Percentiles rank a stretch among this genome's conserved stretches.
Conservation (phyloP, 2,888 invertebrate species). For the Tetramorium bicarinatum region DNA sequence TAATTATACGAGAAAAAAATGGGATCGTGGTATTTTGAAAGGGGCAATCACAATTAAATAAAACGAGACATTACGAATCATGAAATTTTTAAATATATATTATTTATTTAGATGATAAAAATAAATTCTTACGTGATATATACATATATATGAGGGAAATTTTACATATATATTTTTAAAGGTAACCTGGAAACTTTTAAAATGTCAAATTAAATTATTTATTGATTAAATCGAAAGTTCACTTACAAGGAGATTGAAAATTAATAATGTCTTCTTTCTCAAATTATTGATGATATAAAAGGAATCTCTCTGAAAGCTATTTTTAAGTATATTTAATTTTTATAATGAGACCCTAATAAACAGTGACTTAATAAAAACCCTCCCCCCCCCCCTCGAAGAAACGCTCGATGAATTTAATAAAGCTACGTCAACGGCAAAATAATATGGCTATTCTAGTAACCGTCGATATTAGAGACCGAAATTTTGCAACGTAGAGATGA, state of each 20-base stretch:
- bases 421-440: slow-evolving; percentile 18
- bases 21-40: background rate
- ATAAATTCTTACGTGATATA: background rate
- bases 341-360: slow-evolving; percentile 34
- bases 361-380: slow-evolving; percentile 34
- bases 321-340: slow-evolving; percentile 38
- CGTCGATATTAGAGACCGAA: slow-evolving; percentile 34
- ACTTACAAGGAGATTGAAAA: background rate
- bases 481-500: slow-evolving; percentile 26
- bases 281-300: slow-evolving; percentile 7
- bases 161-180: background rate
- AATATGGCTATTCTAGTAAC: slow-evolving; percentile 22
- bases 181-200: too few relatives aligned
- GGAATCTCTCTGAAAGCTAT: background rate
- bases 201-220: too few relatives aligned
- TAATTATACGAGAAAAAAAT: slow-evolving; percentile 36
- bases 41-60: background rate
- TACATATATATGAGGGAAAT: background rate
- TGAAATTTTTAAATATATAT: background rate
- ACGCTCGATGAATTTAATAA: slow-evolving; percentile 48
- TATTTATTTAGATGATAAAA: background rate
- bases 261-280: slow-evolving; percentile 10
- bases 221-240: background rate
- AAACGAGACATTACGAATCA: background rate
- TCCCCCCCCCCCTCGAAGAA: background rate